Conservation (phyloP, 2,113 vertebrate genomes). For the Catharus bicknelli region DNA sequence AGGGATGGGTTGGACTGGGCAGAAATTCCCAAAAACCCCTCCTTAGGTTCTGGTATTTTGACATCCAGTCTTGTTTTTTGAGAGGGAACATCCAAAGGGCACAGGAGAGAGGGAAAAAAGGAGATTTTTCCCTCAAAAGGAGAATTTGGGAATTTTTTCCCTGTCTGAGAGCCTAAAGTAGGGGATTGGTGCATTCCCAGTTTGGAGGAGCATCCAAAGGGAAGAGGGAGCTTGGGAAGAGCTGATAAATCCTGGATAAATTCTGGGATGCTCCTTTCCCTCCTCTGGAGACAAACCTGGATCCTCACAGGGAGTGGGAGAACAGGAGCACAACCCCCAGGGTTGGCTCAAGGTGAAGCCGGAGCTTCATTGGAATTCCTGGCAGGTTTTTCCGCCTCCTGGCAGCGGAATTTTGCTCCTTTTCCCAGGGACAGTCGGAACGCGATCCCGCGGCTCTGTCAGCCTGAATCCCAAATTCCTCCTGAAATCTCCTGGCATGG, state of each 20-base stretch:
- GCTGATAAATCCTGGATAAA: background rate
- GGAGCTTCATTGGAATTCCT: background rate
- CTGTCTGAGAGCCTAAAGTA: background rate
- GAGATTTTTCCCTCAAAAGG: background rate
- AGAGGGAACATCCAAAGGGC: background rate
- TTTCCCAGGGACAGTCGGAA: background rate
- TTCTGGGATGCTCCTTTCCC: background rate
- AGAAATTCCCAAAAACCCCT: background rate
- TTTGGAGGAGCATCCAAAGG: background rate
- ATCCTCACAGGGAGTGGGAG: background rate
- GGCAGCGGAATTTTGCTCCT: background rate
- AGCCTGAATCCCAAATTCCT: background rate
- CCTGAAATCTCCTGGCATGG: conserved; percentile 12
- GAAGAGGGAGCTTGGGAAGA: background rate
- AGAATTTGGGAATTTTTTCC: background rate
- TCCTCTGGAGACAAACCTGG: background rate
- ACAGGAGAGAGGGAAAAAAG: background rate
- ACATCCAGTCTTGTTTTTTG: background rate
- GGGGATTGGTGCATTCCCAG: background rate
- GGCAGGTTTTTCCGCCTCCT: conserved; percentile 20
- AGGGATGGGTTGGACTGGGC: background rate
- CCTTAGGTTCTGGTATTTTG: background rate
- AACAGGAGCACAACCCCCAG: background rate
- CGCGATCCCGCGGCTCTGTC: background rate
- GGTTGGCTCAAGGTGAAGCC: background rate